Evolutionary conservation across 2,797 vertebrate species (phyloP).

Genomic region (Agapornis canus): DNA sequence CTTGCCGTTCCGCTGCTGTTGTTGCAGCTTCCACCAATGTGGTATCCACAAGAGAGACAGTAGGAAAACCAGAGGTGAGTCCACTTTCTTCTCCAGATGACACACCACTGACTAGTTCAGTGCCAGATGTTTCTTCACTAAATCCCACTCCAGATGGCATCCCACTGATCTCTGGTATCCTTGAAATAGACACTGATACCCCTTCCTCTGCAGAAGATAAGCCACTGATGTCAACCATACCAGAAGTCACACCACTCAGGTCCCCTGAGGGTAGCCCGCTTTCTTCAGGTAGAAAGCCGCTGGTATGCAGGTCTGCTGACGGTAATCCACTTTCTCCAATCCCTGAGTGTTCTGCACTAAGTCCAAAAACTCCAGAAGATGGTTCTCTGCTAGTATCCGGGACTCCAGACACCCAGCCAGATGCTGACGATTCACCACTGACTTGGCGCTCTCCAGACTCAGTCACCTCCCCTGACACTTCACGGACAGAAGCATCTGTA

Average conservation of each 20-base stretch:
- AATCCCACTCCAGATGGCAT: conserved; percentile 64
- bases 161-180: conserved; percentile 31
- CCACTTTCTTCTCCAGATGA: conserved; percentile 80
- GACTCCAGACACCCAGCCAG: conserved; percentile 44
- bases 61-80: conserved; percentile 77
- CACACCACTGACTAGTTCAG: conserved; percentile 67
- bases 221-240: conserved; percentile 58
- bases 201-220: conserved; percentile 76
- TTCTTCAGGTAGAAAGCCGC: conserved; percentile 59
- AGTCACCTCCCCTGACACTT: conserved; percentile 21
- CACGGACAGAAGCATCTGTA: not conserved
- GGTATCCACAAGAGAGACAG: conserved; percentile 75
- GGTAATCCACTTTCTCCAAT: conserved; percentile 70
- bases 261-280: conserved; percentile 75
- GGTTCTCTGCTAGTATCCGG: conserved; percentile 56
- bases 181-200: conserved; percentile 25
- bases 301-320: conserved; percentile 68
- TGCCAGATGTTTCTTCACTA: conserved; percentile 77
- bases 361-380: conserved; percentile 43
- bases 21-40: conserved; percentile 76
- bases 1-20: conserved; percentile 35
- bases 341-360: conserved; percentile 66
- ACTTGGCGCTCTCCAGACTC: conserved; percentile 30
- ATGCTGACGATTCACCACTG: conserved; percentile 43
- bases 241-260: conserved; percentile 65